Conservation (phyloP, 2,888 invertebrate species). For the Clepsis dumicolana region DNA sequence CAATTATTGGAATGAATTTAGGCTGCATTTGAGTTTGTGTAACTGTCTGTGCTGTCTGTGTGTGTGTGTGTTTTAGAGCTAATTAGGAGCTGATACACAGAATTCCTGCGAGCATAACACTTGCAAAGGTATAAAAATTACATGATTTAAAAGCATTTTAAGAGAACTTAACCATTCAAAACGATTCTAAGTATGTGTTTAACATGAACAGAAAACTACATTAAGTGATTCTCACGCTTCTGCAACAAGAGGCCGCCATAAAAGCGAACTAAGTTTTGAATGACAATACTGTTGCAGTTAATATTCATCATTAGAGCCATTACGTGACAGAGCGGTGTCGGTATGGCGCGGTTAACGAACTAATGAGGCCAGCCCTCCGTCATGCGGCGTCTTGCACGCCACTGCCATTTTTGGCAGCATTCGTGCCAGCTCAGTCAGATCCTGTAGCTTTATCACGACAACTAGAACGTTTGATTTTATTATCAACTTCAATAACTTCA, state of each 20-base stretch:
- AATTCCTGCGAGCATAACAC: neutral
- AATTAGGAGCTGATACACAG: neutral
- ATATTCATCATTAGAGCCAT: conserved; percentile 32
- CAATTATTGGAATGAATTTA: neutral
- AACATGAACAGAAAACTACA: neutral
- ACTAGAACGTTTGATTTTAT: conserved; percentile 19
- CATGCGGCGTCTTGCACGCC: conserved; percentile 49
- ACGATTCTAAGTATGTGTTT: neutral
- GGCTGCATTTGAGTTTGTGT: neutral
- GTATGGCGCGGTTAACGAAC: conserved; percentile 67
- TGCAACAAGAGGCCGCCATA: conserved; percentile 20
- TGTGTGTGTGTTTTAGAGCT: neutral
- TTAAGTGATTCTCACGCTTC: conserved; percentile 28
- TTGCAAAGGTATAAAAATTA: neutral
- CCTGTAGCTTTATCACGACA: conserved; percentile 48
- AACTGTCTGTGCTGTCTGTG: too few species aligned
- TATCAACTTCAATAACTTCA: conserved; percentile 5
- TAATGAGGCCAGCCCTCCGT: conserved; percentile 62
- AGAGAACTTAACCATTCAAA: neutral
- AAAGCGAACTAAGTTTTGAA: conserved; percentile 8
- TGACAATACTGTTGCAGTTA: conserved; percentile 28
- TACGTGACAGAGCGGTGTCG: conserved; percentile 56
- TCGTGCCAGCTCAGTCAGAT: conserved; percentile 56
- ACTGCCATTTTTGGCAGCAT: conserved; percentile 61
- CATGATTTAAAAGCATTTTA: neutral